These are phyloP conservation scores for Hemichromis elongatus DNA, from an alignment of 2,113 vertebrate species.

Conservation along the genomic window DNA sequence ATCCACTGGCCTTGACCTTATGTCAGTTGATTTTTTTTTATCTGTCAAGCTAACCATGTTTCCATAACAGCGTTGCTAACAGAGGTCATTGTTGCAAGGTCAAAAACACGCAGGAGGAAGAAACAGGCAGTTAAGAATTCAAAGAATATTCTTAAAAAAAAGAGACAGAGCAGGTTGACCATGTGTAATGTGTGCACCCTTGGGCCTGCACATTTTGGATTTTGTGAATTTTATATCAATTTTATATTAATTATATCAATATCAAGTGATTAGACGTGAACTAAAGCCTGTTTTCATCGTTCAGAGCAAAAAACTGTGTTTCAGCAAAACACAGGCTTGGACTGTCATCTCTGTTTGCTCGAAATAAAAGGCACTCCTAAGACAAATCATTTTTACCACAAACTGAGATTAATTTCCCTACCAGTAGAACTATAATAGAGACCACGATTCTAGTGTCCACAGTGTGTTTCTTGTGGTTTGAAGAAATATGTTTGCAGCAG, in stretches of 20 bases:
- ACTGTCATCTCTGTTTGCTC: background rate
- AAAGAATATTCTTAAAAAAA: background rate
- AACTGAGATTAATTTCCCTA: background rate
- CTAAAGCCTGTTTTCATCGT: background rate
- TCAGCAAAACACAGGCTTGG: background rate
- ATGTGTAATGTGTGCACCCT: background rate
- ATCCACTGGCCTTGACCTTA: constrained; percentile 20
- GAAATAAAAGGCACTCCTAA: background rate
- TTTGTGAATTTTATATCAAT: too few species aligned
- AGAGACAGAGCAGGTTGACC: background rate
- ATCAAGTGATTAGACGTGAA: background rate
- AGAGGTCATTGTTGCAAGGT: constrained; percentile 24
- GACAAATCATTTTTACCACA: background rate
- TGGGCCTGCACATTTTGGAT: background rate
- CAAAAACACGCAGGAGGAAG: background rate
- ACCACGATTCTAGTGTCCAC: background rate
- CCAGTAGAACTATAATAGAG: background rate
- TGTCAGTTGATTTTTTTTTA: background rate
- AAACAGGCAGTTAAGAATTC: background rate
- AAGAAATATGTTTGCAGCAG: background rate
- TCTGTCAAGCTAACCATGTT: constrained; percentile 30
- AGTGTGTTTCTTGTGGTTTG: background rate
- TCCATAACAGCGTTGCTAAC: constrained; percentile 42
- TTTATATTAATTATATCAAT: too few species aligned
- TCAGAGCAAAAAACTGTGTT: background rate